Base-by-base conservation (phyloP, 2,113 vertebrate species). In the Galeopterus variegatus region DNA sequence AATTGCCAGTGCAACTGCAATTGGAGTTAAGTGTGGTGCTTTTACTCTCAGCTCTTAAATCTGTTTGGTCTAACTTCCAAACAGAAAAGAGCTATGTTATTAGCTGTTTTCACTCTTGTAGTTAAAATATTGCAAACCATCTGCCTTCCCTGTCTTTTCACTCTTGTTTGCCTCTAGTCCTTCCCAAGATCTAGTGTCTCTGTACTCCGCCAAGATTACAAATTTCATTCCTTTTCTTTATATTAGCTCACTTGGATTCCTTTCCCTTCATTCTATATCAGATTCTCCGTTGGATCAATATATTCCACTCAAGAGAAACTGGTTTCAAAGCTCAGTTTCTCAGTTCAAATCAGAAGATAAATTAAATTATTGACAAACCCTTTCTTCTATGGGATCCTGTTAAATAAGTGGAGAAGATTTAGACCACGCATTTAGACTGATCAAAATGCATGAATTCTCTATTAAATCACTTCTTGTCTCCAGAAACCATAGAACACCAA, bases 211-310 rank as follows among this genome's bases (percentile, higher is more conserved):
- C 23, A 60, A 79, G 65, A 90, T 94, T 56, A 41, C 50, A 93
- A 41, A 67, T 81, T 48, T 80, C 69, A 90, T 90, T 90, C 8
- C 19, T 58, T 92, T 84, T 58, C 62, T 94, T 93, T 75, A 79
- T 19, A 60, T 26, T 90, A 80, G n/a, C n/a, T 80, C 9, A n/a
- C 67, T 94, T 58, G 72, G 15, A 80, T 83, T 90, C 45, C 50
- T 85, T 94, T 64, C 4, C 60, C 19, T 84, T 91, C 31, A 50
- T 83, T 90, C 12, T 62, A 5, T 60, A 14, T 90, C 67, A 83
- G 21, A 72, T 33, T 90, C 70, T 93, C 31, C 24, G n/a, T 96
- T 96, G 76, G 48, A 93, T 97, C 75, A 93, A 79, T 79, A 77
- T 94, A 24, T 81, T 81, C 64, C 50, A 69, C 31, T 75, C 45